Evolutionary conservation across 92 coral and sea anemone genomes (phyloP).

Genomic region (Phymanthus crucifer): DNA sequence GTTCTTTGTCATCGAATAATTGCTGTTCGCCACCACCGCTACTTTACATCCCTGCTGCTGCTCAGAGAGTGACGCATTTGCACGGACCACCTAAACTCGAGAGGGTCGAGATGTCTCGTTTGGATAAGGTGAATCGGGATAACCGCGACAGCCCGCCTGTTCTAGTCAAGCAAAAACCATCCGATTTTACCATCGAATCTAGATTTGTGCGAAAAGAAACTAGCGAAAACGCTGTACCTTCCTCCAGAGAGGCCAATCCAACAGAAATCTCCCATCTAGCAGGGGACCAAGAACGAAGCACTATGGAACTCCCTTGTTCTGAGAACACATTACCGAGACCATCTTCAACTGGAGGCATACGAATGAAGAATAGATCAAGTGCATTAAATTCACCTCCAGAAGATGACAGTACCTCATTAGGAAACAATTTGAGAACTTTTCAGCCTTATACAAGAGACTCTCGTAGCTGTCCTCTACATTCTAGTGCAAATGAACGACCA

Average conservation of each 20-base stretch:
- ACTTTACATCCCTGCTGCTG: constrained; percentile 86
- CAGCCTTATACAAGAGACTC: constrained; percentile 11
- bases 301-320: constrained; percentile 11
- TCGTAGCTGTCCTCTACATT: constrained; percentile 24
- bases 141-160: constrained; percentile 25
- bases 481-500: constrained; percentile 3
- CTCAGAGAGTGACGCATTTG: constrained; percentile 80
- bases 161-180: constrained; percentile 1
- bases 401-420: not conserved
- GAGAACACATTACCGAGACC: constrained; percentile 4
- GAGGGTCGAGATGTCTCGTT: constrained; percentile 37
- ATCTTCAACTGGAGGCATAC: constrained; percentile 9
- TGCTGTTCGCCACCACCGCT: constrained; percentile 82
- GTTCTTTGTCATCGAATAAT: constrained; percentile 2
- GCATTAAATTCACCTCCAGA: not conserved
- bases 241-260: not conserved
- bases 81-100: constrained; percentile 85
- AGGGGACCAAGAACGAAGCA: constrained; percentile 17
- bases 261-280: not conserved
- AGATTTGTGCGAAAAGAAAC: not conserved
- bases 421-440: constrained; percentile 7
- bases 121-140: not conserved
- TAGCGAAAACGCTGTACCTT: not conserved
- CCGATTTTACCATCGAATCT: not conserved
- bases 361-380: not conserved